A percentile compares a stretch with the other conserved stretches of the same genome.
Conservation (phyloP, 2,113 vertebrate species). For the Pedetes capensis region DNA sequence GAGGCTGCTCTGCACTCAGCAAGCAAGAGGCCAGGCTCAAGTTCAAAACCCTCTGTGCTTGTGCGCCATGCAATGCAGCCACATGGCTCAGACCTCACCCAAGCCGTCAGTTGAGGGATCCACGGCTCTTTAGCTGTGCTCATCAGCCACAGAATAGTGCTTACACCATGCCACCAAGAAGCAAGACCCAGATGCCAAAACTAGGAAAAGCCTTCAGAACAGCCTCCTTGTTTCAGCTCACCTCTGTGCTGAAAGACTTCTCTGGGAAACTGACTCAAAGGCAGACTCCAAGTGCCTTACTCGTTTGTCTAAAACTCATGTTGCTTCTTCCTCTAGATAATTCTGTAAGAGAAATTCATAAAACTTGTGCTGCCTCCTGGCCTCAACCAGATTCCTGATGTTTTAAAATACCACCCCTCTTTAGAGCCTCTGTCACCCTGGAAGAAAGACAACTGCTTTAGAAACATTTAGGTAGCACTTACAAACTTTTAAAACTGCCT, state of each 20-base stretch:
- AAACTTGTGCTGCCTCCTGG: background rate
- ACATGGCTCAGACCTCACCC: background rate
- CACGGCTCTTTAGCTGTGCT: background rate
- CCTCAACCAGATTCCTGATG: background rate
- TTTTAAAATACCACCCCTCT: background rate
- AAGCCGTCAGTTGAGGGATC: background rate
- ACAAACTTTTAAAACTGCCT: background rate
- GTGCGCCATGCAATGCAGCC: too few relatives aligned
- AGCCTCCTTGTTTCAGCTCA: background rate
- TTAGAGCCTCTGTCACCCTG: background rate
- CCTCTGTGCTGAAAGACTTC: background rate
- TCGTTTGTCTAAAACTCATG: background rate
- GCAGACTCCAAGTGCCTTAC: background rate
- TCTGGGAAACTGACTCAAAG: background rate
- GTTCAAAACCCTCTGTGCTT: rapidly evolving
- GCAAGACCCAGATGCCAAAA: background rate
- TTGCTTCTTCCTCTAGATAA: background rate
- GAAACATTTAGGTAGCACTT: background rate
- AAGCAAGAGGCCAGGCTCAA: slow-evolving; percentile 33
- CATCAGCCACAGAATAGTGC: background rate
- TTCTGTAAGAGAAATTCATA: background rate
- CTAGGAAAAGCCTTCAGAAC: background rate
- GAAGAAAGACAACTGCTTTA: background rate
- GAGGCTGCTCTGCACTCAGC: slow-evolving; percentile 15
- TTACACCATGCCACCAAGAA: background rate